These are phyloP conservation scores for Alces alces DNA, from an alignment of 2,113 vertebrate genomes.

Conservation along the genomic window DNA sequence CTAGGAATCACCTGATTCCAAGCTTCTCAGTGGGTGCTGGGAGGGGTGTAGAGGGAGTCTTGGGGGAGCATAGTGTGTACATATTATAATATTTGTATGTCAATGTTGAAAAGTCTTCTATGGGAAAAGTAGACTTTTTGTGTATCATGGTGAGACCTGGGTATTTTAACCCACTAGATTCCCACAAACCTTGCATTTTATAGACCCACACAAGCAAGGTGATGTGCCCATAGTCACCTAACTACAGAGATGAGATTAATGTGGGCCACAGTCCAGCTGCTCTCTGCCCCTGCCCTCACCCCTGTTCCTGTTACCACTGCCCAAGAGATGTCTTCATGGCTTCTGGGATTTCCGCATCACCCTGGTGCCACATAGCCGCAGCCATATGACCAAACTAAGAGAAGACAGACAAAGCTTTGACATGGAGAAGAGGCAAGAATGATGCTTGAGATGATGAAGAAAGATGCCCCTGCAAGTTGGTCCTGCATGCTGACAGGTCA, in stretches of 20 bases:
- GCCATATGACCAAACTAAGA: not conserved
- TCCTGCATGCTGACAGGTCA: not conserved
- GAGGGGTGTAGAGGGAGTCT: not conserved
- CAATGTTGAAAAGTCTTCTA: not conserved
- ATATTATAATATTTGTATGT: not conserved
- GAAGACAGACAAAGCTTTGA: not conserved
- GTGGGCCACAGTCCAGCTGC: not conserved
- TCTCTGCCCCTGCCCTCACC: not conserved
- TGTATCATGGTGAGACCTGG: not conserved
- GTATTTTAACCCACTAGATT: not conserved
- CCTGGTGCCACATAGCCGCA: not conserved
- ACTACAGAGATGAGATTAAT: not conserved
- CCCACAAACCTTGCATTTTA: constrained; percentile 15
- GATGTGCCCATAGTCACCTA: not conserved
- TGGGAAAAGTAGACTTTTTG: constrained; percentile 5
- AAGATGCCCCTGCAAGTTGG: not conserved
- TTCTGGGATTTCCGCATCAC: not conserved
- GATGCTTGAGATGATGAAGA: constrained; percentile 18
- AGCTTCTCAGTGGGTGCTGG: not conserved
- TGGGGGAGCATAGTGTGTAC: not conserved
- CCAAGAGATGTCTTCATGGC: not conserved
- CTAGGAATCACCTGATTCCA: not conserved
- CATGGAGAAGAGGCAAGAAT: constrained; percentile 6
- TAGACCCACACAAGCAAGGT: not conserved
- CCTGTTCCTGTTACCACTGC: not conserved